Conservation (phyloP, 2,888 invertebrate species). For the Drosophila paucipuncta region DNA sequence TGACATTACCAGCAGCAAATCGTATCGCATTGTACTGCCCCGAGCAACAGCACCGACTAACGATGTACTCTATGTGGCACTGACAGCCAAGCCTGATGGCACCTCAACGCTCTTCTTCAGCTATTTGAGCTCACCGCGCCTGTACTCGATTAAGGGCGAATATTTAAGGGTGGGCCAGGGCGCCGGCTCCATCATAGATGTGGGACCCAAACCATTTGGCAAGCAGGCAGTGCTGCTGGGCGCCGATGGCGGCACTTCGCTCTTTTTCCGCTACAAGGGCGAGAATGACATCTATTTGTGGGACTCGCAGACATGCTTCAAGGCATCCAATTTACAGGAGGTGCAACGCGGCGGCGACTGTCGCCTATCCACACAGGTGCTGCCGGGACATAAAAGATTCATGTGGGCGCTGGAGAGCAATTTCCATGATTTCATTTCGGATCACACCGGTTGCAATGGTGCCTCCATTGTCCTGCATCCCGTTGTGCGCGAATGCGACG, state of each 20-base stretch:
- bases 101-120: slow-evolving; percentile 87
- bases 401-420: slow-evolving; percentile 90
- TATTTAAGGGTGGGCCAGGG: slow-evolving; percentile 87
- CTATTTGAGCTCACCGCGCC: slow-evolving; percentile 87
- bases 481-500: slow-evolving; percentile 86
- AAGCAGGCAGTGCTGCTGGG: slow-evolving; percentile 87
- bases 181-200: slow-evolving; percentile 87
- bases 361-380: slow-evolving; percentile 87
- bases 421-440: slow-evolving; percentile 88
- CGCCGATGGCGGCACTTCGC: slow-evolving; percentile 87
- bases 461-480: slow-evolving; percentile 88
- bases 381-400: slow-evolving; percentile 87
- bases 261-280: slow-evolving; percentile 88
- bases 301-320: slow-evolving; percentile 88
- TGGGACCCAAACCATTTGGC: slow-evolving; percentile 86
- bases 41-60: slow-evolving; percentile 85
- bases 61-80: slow-evolving; percentile 88
- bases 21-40: slow-evolving; percentile 87
- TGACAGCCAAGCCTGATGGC: slow-evolving; percentile 86
- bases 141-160: slow-evolving; percentile 87
- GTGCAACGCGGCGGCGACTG: slow-evolving; percentile 88
- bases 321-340: slow-evolving; percentile 86
- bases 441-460: slow-evolving; percentile 88
- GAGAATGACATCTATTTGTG: slow-evolving; percentile 88
- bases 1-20: slow-evolving; percentile 86